A percentile compares a stretch with the other conserved stretches of the same genome.
These are phyloP conservation scores for Phoebastria nigripes DNA, from an alignment of 2,797 vertebrate species.

Conservation along the genomic window DNA sequence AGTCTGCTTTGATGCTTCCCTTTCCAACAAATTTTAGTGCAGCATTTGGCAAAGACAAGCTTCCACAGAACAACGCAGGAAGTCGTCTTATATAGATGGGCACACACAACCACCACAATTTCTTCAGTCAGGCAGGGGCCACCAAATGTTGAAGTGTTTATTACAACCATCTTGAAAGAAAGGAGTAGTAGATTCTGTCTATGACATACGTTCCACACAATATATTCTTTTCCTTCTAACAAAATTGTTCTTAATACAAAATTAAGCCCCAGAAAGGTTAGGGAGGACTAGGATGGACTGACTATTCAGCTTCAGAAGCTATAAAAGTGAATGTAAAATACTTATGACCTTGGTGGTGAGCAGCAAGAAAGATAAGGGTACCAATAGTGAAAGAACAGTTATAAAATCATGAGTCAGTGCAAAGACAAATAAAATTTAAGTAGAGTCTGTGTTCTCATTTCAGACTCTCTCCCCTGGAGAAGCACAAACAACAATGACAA, in stretches of 20 bases:
- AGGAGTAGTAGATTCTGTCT: neutral
- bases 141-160: neutral
- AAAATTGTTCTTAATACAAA: neutral
- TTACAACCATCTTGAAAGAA: neutral
- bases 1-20: neutral
- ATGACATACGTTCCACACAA: fast-evolving
- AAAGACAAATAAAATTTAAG: neutral
- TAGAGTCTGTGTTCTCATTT: neutral
- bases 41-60: neutral
- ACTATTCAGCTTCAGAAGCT: neutral
- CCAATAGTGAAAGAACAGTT: neutral
- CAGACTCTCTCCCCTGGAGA: neutral
- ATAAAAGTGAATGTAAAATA: neutral
- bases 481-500: neutral
- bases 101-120: neutral
- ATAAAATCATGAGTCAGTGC: neutral
- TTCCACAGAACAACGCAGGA: neutral
- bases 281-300: neutral
- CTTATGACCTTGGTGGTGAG: neutral
- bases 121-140: neutral
- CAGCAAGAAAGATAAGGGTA: neutral
- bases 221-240: neutral
- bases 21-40: neutral
- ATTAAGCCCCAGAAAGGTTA: neutral
- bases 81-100: neutral